These are phyloP conservation scores for Rhabdornis inornatus DNA, from an alignment of 2,113 vertebrate species.

Conservation along the genomic window DNA sequence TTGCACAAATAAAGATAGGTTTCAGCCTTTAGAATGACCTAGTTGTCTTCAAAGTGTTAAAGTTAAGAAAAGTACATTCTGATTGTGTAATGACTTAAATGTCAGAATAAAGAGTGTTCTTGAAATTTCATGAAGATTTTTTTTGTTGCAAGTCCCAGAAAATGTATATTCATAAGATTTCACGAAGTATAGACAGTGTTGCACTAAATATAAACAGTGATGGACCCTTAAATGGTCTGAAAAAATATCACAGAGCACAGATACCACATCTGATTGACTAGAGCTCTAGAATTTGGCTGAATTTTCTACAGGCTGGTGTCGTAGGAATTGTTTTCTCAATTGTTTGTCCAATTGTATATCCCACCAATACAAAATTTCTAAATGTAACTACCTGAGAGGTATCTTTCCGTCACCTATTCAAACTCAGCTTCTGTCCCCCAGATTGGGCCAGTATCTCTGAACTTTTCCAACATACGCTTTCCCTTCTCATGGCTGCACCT, in stretches of 20 bases:
- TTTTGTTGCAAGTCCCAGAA: background rate
- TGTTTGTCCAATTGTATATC: background rate
- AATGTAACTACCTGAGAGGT: background rate
- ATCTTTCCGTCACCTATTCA: background rate
- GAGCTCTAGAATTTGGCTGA: background rate
- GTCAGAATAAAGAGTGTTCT: background rate
- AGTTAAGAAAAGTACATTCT: background rate
- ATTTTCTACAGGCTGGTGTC: background rate
- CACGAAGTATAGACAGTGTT: background rate
- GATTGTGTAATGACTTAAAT: background rate
- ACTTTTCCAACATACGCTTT: background rate
- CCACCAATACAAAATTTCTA: accelerated
- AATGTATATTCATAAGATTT: background rate
- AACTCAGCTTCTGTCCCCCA: background rate
- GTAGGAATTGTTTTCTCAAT: background rate
- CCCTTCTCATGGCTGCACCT: background rate
- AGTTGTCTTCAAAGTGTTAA: background rate
- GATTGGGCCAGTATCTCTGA: background rate
- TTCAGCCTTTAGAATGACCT: background rate
- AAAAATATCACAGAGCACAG: background rate
- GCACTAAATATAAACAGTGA: background rate
- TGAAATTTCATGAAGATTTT: background rate
- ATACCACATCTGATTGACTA: background rate
- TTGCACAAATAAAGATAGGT: background rate
- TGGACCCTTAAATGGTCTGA: background rate